These are phyloP conservation scores for Chaetogeoica ovagalla DNA, from an alignment of 2,888 invertebrate genomes.

Conservation along the genomic window DNA sequence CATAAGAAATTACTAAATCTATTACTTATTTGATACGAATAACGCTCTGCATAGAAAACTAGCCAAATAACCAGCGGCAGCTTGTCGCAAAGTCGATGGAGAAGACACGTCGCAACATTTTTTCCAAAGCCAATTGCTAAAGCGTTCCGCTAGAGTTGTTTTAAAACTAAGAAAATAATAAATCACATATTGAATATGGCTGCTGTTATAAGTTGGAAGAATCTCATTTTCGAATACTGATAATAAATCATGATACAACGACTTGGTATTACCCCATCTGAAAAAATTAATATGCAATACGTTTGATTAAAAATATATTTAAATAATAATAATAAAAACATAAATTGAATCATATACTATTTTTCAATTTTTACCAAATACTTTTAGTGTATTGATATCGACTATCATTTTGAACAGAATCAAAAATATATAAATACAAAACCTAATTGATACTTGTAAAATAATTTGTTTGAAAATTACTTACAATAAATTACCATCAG, in stretches of 20 bases:
- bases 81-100: conserved; percentile 69
- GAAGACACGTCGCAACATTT: conserved; percentile 71
- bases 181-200: conserved; percentile 76
- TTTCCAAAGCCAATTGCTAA: conserved; percentile 73
- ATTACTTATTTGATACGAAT: conserved; percentile 67
- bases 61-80: conserved; percentile 73
- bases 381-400: not conserved
- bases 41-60: conserved; percentile 73
- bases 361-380: not conserved
- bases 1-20: not conserved
- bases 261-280: conserved; percentile 66
- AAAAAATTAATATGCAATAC: not conserved
- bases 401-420: not conserved
- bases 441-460: not conserved
- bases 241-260: conserved; percentile 61
- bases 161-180: conserved; percentile 75
- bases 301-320: no score
- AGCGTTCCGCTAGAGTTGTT: conserved; percentile 65
- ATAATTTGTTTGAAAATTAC: not conserved
- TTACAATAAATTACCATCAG: conserved; percentile 58
- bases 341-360: no score
- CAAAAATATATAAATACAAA: not conserved
- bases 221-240: conserved; percentile 75
- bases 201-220: conserved; percentile 79
- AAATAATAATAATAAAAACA: no score